Base-by-base conservation (phyloP, 2,888 invertebrate species). In the Geophilus truncorum region DNA sequence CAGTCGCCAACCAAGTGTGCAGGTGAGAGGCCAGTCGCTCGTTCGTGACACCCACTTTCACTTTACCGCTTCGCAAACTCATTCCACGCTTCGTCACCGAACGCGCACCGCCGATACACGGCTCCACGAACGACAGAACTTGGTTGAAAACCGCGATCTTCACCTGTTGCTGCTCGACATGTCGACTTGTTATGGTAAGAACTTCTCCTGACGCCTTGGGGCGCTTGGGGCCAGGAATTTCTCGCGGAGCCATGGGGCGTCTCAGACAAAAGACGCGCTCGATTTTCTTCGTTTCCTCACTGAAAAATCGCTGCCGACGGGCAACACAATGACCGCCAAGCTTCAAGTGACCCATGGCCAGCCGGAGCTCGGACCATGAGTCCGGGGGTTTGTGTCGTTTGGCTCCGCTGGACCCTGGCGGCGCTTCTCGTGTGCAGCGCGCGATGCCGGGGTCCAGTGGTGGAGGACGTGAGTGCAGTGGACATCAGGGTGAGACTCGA, bases 401-500 rank as follows among this genome's bases (percentile, higher is more conserved):
- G 57, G 57, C 21, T 62, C 23, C 57, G 57, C 57, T 62, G 57
- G 57, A 62, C 57, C 57, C 57, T 62, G 21, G 21, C 21, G 57
- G 57, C 21, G 21, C n/a, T 62, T 18, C 18, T 62, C 21, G 57
- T 18, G 21, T 21, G n/a, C 21, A 21, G 6, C 21, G 57, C 21
- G 18, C 23, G 21, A 62, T 62, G 21, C 23, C 21, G 21, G 23
- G 57, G 57, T 18, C 21, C 21, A 18, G 57, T 62, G 57, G 57
- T 62, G 57, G 57, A 62, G 10, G 57, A 62, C 21, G 57, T 18
- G 23, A 62, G 57, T 62, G 21, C 57, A 2, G 57, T 62, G 57
- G 57, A 62, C 21, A 62, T 62, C 21, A 18, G 57, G 7, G 57
- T 62, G 23, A 21, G 21, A 10, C 92, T 97, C 85, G 93, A 94